Conservation (phyloP, 2,888 invertebrate genomes). For the Nasonovia ribisnigri region DNA sequence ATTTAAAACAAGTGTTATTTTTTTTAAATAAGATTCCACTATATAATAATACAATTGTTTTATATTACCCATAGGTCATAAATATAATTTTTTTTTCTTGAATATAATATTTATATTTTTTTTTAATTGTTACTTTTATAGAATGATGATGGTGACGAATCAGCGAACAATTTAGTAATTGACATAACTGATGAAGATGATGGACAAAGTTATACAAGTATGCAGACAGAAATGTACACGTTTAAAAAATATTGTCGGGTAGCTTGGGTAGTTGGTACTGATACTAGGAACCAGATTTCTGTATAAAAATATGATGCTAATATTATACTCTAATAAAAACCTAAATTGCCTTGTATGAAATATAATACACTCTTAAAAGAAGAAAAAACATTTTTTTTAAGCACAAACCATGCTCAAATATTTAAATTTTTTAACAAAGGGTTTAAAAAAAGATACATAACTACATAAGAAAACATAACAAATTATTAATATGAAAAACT, state of each 20-base stretch:
- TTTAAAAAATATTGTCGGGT: background rate
- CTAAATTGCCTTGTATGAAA: background rate
- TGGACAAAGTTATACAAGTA: conserved; percentile 58
- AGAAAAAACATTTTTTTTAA: too few species aligned
- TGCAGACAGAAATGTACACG: background rate
- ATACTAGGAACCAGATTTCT: background rate
- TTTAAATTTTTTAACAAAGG: too few species aligned
- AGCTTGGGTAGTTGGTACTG: background rate
- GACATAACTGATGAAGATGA: conserved; percentile 60
- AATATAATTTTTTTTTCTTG: background rate
- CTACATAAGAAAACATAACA: too few species aligned
- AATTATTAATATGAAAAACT: background rate
- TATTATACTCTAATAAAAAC: background rate
- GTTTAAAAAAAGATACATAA: too few species aligned
- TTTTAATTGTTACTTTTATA: conserved; percentile 9
- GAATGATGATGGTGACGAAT: conserved; percentile 54
- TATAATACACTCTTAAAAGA: too few species aligned
- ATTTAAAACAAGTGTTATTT: background rate
- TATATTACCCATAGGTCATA: too few species aligned
- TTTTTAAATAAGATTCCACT: background rate
- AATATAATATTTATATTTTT: background rate
- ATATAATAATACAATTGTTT: too few species aligned
- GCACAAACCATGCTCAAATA: too few species aligned
- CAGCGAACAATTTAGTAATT: conserved; percentile 60
- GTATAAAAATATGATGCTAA: background rate